phyloP scores from a whole-genome alignment of 2,888 invertebrate species.

The Cremastinae sp. region DNA sequence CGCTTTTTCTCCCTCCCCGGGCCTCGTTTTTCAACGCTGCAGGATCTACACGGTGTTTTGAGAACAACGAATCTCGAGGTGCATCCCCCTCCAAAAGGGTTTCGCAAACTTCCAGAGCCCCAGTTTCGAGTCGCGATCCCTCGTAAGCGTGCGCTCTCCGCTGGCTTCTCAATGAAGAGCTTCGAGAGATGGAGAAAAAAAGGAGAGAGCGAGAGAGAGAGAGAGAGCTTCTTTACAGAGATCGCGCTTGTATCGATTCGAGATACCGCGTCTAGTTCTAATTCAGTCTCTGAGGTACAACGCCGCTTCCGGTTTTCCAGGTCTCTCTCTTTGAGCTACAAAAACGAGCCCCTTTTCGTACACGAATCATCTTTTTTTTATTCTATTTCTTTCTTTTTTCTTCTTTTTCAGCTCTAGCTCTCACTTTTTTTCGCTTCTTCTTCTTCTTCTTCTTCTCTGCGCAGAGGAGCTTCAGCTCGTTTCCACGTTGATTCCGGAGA shows the following conservation, averaged over 20 bases:
- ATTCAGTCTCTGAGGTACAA: conserved; percentile 69
- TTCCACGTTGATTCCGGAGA: conserved; percentile 61
- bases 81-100: conserved; percentile 40
- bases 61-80: conserved; percentile 52
- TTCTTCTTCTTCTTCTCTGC: conserved; percentile 12
- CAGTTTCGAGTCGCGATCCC: conserved; percentile 39
- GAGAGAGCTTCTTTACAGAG: conserved; percentile 35
- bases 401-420: no score
- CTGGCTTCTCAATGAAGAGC: conserved; percentile 55
- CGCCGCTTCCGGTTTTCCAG: conserved; percentile 76
- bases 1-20: conserved; percentile 12
- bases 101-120: conserved; percentile 57
- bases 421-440: conserved; percentile 27
- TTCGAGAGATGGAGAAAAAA: conserved; percentile 47
- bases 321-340: conserved; percentile 64
- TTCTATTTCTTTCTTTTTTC: conserved; percentile 25
- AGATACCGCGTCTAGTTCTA: conserved; percentile 67
- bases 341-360: conserved; percentile 59
- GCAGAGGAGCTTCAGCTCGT: conserved; percentile 29
- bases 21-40: conserved; percentile 54
- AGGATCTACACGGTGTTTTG: conserved; percentile 68
- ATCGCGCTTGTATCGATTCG: conserved; percentile 61
- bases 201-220: conserved; percentile 37
- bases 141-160: conserved; percentile 28
- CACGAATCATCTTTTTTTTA: conserved; percentile 40